Percentiles rank a stretch among this genome's conserved stretches.
Evolutionary conservation across 2,888 invertebrate genomes (phyloP).

Genomic region (Pasiphila rectangulata): DNA sequence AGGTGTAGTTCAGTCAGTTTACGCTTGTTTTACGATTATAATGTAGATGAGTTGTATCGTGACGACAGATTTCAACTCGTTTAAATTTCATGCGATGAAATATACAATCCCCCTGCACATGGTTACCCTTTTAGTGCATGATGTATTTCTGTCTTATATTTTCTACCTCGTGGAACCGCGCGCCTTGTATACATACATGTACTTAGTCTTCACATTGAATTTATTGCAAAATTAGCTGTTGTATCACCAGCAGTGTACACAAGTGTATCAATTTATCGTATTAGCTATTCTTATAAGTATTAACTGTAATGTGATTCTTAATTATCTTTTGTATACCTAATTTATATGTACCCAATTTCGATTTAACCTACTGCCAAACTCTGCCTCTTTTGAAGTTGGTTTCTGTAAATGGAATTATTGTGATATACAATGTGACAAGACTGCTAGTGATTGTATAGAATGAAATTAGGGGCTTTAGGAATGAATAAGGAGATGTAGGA

Average conservation of each 20-base stretch:
- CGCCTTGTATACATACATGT: constrained; percentile 20
- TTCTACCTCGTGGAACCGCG: constrained; percentile 19
- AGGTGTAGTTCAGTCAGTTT: no score
- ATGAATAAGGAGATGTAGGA: constrained; percentile 10
- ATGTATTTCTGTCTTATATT: constrained; percentile 9
- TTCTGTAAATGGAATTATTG: constrained; percentile 46
- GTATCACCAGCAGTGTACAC: constrained; percentile 48
- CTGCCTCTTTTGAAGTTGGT: constrained; percentile 52
- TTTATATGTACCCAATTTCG: constrained; percentile 55
- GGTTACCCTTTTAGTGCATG: constrained; percentile 6
- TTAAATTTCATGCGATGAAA: no score
- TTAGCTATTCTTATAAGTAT: constrained; percentile 73
- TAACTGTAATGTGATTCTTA: constrained; percentile 78
- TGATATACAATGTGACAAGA: constrained; percentile 61
- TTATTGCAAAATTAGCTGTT: constrained; percentile 11
- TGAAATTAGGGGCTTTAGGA: constrained; percentile 9
- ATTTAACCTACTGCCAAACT: constrained; percentile 66
- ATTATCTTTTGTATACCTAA: constrained; percentile 53
- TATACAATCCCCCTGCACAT: no score
- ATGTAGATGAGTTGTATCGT: no score
- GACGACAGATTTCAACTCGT: no score
- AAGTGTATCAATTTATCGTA: constrained; percentile 56
- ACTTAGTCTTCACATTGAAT: constrained; percentile 5
- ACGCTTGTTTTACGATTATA: no score
- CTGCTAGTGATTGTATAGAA: constrained; percentile 44